A percentile compares a stretch with the other conserved stretches of the same genome.
Evolutionary conservation across 2,797 vertebrate genomes (phyloP).

Genomic region (Corythornis leucogaster): DNA sequence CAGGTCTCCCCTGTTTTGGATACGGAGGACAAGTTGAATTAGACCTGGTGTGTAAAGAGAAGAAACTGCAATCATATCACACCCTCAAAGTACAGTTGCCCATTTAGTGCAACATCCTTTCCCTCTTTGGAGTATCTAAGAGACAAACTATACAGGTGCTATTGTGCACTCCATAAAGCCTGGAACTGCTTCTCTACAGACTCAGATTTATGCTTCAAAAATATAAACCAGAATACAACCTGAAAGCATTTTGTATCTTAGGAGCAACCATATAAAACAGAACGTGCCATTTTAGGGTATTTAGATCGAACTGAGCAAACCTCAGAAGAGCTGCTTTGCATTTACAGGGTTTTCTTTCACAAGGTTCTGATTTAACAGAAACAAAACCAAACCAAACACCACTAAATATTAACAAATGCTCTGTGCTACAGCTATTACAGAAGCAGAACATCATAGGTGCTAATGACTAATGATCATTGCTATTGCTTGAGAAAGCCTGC

Average conservation of each 20-base stretch:
- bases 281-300: not conserved
- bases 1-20: not conserved
- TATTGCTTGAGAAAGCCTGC: not conserved
- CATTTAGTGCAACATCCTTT: not conserved
- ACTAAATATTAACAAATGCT: constrained; percentile 38
- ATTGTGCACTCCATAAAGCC: not conserved
- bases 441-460: not conserved
- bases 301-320: not conserved
- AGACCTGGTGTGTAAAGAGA: not conserved
- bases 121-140: not conserved
- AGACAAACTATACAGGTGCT: not conserved
- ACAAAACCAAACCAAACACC: not conserved
- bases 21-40: not conserved
- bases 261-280: not conserved
- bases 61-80: not conserved
- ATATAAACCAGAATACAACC: not conserved
- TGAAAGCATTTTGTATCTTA: not conserved
- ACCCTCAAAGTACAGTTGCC: not conserved
- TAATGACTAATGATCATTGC: not conserved
- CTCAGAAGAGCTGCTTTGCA: not conserved
- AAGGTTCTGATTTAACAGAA: constrained; percentile 10
- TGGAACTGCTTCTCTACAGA: not conserved
- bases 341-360: not conserved
- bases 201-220: not conserved
- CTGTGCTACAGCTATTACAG: not conserved